phyloP scores from a whole-genome alignment of 2,888 invertebrate species.

The Exephanes ischioxanthus region DNA sequence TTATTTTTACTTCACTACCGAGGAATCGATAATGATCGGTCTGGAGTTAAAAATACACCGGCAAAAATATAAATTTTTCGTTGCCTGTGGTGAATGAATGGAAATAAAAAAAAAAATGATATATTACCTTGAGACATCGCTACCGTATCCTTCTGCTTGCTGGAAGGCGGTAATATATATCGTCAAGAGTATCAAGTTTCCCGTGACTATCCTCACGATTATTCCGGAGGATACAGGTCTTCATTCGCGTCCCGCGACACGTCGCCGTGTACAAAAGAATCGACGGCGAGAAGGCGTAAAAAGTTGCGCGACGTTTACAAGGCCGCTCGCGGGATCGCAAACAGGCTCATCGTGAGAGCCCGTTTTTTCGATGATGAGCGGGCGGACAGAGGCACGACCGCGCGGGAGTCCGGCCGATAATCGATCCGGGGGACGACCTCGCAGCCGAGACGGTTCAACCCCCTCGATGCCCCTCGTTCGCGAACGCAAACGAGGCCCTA shows the following conservation, averaged over 20 bases:
- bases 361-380: constrained; percentile 67
- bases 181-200: constrained; percentile 65
- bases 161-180: constrained; percentile 36
- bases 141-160: constrained; percentile 52
- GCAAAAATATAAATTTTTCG: constrained; percentile 7
- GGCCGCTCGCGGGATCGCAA: constrained; percentile 49
- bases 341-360: constrained; percentile 34
- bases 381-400: constrained; percentile 57
- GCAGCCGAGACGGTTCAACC: constrained; percentile 53
- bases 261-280: constrained; percentile 35
- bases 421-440: constrained; percentile 68
- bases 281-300: constrained; percentile 68
- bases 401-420: constrained; percentile 65
- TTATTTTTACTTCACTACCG: not conserved
- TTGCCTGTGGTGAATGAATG: constrained; percentile 4
- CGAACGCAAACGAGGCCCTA: constrained; percentile 79
- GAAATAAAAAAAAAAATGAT: constrained; percentile 41
- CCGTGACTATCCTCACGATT: constrained; percentile 41
- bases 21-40: not conserved
- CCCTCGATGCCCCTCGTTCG: constrained; percentile 39
- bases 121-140: constrained; percentile 56
- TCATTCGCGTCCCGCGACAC: constrained; percentile 44
- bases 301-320: constrained; percentile 68
- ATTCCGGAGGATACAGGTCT: constrained; percentile 39
- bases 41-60: not conserved